Evolutionary conservation across 2,888 invertebrate species (phyloP).

Genomic region (Orthosia incerta): DNA sequence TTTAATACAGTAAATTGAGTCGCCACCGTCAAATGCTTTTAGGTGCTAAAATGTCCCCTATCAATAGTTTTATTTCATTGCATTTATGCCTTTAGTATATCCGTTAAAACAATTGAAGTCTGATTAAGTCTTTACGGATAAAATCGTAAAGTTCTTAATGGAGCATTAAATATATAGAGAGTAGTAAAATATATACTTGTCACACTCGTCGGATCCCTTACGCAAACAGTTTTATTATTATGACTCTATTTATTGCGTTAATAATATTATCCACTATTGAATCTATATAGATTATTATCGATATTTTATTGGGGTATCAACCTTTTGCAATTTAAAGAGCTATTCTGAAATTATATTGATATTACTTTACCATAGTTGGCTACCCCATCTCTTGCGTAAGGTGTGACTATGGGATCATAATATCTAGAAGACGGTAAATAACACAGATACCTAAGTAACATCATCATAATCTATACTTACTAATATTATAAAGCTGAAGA

Average conservation of each 20-base stretch:
- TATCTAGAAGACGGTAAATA: background rate
- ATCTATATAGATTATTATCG: slow-evolving; percentile 63
- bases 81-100: slow-evolving; percentile 17
- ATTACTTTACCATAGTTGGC: slow-evolving; percentile 29
- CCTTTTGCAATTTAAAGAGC: slow-evolving; percentile 43
- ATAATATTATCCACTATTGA: slow-evolving; percentile 66
- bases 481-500: too few species aligned
- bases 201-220: slow-evolving; percentile 59
- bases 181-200: slow-evolving; percentile 63
- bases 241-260: slow-evolving; percentile 64
- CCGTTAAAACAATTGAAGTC: slow-evolving; percentile 53
- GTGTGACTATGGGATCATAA: background rate
- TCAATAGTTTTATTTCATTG: slow-evolving; percentile 27
- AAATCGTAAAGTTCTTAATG: slow-evolving; percentile 64
- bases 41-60: background rate
- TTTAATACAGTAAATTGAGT: background rate
- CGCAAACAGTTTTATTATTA: slow-evolving; percentile 66
- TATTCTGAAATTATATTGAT: slow-evolving; percentile 40
- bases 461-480: too few species aligned
- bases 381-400: slow-evolving; percentile 8
- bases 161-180: slow-evolving; percentile 59
- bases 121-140: slow-evolving; percentile 53
- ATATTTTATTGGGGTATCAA: slow-evolving; percentile 57
- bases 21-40: background rate
- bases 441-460: background rate